phyloP scores from a whole-genome alignment of 2,797 vertebrate genomes.

The Hippopotamyrus pictus region DNA sequence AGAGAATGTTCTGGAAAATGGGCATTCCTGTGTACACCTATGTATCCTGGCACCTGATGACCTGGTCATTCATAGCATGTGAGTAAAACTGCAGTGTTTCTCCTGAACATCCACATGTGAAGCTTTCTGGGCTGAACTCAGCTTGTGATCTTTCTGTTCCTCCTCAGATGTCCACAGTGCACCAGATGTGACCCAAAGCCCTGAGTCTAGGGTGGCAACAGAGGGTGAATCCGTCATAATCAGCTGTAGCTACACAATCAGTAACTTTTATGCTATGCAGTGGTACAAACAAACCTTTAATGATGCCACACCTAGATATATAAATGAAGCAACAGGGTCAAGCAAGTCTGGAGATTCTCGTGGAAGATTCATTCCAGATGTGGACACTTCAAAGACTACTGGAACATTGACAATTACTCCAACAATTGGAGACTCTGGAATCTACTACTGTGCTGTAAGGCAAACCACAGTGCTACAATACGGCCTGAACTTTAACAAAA shows the following conservation, averaged over 20 bases:
- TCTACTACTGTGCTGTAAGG: conserved; percentile 25
- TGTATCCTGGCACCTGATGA: neutral
- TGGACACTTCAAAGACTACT: neutral
- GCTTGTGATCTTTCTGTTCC: neutral
- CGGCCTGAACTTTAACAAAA: conserved; percentile 3
- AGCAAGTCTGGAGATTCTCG: neutral
- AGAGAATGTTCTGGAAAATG: neutral
- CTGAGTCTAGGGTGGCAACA: neutral
- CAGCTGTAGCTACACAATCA: neutral
- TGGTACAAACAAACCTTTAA: conserved; percentile 19
- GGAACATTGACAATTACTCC: neutral
- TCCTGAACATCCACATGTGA: neutral
- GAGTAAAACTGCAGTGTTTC: neutral
- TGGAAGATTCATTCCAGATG: neutral
- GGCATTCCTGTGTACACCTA: neutral
- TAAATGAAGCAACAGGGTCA: neutral
- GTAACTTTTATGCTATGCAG: conserved; percentile 5
- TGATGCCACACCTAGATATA: neutral
- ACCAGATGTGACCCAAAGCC: neutral
- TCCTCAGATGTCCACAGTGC: conserved; percentile 8
- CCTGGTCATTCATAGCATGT: conserved; percentile 1
- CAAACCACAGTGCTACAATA: conserved; percentile 18
- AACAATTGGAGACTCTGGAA: neutral
- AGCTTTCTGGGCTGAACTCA: neutral
- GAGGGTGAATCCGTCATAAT: neutral